Base-by-base conservation (phyloP, 1,140 invertebrate genomes). In the Heliothis virescens region DNA sequence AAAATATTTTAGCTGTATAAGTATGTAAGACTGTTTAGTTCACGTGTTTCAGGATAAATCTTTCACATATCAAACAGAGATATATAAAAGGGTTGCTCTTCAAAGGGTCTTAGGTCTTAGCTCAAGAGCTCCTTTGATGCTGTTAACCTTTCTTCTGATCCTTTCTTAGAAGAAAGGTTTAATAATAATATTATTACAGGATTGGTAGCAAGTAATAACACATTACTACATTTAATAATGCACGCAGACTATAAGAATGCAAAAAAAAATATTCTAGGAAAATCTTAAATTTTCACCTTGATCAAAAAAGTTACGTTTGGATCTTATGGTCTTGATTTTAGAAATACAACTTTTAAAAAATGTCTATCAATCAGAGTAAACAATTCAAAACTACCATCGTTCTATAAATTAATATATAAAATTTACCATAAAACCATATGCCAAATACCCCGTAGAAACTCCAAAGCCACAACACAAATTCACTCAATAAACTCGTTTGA, bases 401-500 rank as follows among this genome's bases (percentile, higher is more conserved):
- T 26, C 2, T 26, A 26, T 26, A 26, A 26, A 26, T n/a, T n/a
- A 26, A 26, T 26, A 2, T 26, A 26, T 26, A 53, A 12, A 53
- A 53, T 55, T 55, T 16, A n/a, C 53, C 16, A 4, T 55, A 55
- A 55, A 1, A n/a, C 9, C 15, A 47, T 48, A 67, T 67, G 16
- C 16, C 1, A 18, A 65, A 12, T 48, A 48, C 2, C 41, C n/a
- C 3, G 10, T n/a, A n/a, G 13, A 71, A 26, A 55, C 29, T n/a
- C 9, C n/a, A n/a, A 15, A 26, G 11, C 13, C 29, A 57, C 47
- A 72, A 29, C 50, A 71, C 53, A 62, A 59, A 75, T 75, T 73
- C 18, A 75, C 15, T 62, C 72, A 75, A 48, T 75, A 75, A 75
- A 71, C 67, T 53, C 18, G 21, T 41, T 50, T 18, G n/a, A 48